These are phyloP conservation scores for Anoplolepis gracilipes DNA, from an alignment of 1,140 invertebrate species.

Conservation along the genomic window DNA sequence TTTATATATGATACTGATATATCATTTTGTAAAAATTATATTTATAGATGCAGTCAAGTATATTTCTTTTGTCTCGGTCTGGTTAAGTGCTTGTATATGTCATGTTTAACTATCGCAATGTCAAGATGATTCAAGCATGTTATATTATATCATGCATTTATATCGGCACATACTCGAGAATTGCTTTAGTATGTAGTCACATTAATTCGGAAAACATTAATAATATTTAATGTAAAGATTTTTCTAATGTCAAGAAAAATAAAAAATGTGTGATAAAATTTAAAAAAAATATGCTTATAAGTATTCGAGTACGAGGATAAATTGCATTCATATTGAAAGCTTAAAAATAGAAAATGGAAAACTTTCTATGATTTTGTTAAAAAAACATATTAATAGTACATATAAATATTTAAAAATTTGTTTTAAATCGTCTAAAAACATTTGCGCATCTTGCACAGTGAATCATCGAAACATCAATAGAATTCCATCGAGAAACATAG, in stretches of 20 bases:
- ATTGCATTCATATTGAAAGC: not conserved
- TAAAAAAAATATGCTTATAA: too few species aligned
- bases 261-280: slow-evolving; percentile 28
- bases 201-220: slow-evolving; percentile 37
- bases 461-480: slow-evolving; percentile 34
- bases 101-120: slow-evolving; percentile 43
- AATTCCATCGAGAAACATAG: slow-evolving; percentile 67
- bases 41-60: not conserved
- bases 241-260: slow-evolving; percentile 9
- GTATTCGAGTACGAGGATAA: not conserved
- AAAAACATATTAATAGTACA: not conserved
- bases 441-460: not conserved
- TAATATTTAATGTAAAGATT: not conserved
- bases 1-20: not conserved
- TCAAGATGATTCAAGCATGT: slow-evolving; percentile 10
- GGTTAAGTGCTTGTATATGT: not conserved
- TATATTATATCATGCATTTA: too few species aligned
- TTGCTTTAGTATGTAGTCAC: slow-evolving; percentile 13
- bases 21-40: not conserved
- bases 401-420: not conserved
- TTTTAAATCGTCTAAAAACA: not conserved
- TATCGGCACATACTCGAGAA: slow-evolving; percentile 46
- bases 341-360: not conserved
- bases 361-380: not conserved
- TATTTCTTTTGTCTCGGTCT: not conserved